Percentiles rank a stretch among this genome's conserved stretches.
These are phyloP conservation scores for Epirrita christyi DNA, from an alignment of 2,888 invertebrate genomes.

Conservation along the genomic window DNA sequence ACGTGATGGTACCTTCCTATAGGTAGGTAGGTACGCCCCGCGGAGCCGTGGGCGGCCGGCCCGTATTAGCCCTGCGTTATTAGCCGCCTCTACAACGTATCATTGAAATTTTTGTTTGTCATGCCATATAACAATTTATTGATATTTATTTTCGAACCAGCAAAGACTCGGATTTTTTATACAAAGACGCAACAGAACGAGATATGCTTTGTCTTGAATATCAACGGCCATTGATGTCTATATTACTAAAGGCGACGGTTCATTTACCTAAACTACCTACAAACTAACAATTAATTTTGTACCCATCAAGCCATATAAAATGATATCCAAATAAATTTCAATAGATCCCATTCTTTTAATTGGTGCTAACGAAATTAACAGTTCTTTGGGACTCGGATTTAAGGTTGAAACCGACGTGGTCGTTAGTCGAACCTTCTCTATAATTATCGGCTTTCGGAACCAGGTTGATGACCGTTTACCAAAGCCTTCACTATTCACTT, in stretches of 20 bases:
- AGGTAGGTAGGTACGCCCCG: constrained; percentile 46
- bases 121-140: constrained; percentile 70
- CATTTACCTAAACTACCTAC: constrained; percentile 2
- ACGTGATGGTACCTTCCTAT: neutral
- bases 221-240: neutral
- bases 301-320: constrained; percentile 17
- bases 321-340: constrained; percentile 26
- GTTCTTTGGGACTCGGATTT: constrained; percentile 40
- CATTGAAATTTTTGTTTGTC: constrained; percentile 76
- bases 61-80: constrained; percentile 51
- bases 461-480: constrained; percentile 73
- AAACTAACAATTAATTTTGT: constrained; percentile 10
- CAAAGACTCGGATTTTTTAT: neutral
- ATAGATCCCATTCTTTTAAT: constrained; percentile 37
- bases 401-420: constrained; percentile 47
- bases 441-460: constrained; percentile 63
- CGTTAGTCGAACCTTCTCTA: constrained; percentile 65
- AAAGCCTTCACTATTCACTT: constrained; percentile 71
- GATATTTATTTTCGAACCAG: constrained; percentile 40
- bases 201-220: neutral
- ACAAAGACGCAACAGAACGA: constrained; percentile 7
- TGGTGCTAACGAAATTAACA: constrained; percentile 47
- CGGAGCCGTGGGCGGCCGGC: constrained; percentile 57
- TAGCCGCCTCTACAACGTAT: constrained; percentile 65
- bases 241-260: neutral